Conservation (phyloP, 2,113 vertebrate species). For the Glaucidium brasilianum region DNA sequence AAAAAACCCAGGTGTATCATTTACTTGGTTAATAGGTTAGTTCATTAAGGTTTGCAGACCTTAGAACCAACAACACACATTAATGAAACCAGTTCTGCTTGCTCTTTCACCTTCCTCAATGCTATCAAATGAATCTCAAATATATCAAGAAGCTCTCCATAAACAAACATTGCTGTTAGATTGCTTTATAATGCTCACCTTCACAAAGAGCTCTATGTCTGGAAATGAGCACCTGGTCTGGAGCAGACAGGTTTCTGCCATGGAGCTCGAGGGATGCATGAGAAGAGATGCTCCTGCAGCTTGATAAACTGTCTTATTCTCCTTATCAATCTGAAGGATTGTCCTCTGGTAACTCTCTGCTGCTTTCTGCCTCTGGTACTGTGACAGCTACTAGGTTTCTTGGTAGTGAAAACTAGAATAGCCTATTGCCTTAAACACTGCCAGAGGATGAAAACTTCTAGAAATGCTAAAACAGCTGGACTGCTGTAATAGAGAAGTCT, state of each 20-base stretch:
- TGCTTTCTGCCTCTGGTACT: not conserved
- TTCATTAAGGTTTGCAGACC: not conserved
- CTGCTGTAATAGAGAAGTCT: not conserved
- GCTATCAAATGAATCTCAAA: not conserved
- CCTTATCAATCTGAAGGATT: not conserved
- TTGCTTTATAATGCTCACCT: slow-evolving; percentile 48
- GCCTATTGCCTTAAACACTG: not conserved
- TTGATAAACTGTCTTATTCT: not conserved
- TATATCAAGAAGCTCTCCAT: not conserved
- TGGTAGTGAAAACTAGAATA: not conserved
- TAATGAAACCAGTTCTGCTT: not conserved
- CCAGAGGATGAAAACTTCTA: not conserved
- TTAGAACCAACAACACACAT: not conserved
- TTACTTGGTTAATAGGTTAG: not conserved
- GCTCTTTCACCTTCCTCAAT: not conserved
- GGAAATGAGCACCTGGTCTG: slow-evolving; percentile 30
- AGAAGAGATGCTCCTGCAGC: not conserved
- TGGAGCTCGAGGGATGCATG: not conserved
- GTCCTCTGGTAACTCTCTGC: not conserved
- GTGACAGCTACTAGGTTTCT: not conserved
- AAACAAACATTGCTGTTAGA: not conserved
- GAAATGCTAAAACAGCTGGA: not conserved
- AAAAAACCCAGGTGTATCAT: not conserved
- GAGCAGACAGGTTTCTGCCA: not conserved
- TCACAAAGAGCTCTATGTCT: slow-evolving; percentile 70